Percentiles rank a stretch among this genome's conserved stretches.
These are phyloP conservation scores for Acanthurus leucopareius DNA, from an alignment of 2,797 vertebrate genomes.

Conservation along the genomic window DNA sequence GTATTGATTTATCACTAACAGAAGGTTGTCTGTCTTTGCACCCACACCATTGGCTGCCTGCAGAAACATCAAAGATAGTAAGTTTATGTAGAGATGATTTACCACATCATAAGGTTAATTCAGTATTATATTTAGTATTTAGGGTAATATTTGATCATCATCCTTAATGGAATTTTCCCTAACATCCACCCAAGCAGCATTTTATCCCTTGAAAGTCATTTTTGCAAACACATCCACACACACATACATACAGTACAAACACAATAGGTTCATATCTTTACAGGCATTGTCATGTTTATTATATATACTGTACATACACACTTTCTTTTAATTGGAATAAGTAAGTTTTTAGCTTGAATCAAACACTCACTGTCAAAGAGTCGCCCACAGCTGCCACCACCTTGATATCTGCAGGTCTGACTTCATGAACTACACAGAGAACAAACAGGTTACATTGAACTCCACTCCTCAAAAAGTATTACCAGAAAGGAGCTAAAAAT, in stretches of 20 bases:
- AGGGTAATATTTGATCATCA: background rate
- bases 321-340: background rate
- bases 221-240: background rate
- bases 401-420: slow-evolving; percentile 92
- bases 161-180: background rate
- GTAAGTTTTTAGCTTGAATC: background rate
- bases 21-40: slow-evolving; percentile 80
- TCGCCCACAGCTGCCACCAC: slow-evolving; percentile 95
- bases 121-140: too few species aligned
- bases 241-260: background rate
- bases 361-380: slow-evolving; percentile 91
- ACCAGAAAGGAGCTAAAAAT: background rate
- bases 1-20: slow-evolving; percentile 86
- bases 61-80: slow-evolving; percentile 29
- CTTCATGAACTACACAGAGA: slow-evolving; percentile 87
- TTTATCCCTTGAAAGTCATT: background rate
- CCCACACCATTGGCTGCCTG: slow-evolving; percentile 93
- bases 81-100: background rate
- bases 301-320: background rate
- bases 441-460: slow-evolving; percentile 8
- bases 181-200: too few species aligned
- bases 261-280: background rate
- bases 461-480: slow-evolving; percentile 4
- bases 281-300: background rate
- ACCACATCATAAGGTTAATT: background rate